Conservation (phyloP, 2,888 invertebrate species). For the Balanococcus diminutus region DNA sequence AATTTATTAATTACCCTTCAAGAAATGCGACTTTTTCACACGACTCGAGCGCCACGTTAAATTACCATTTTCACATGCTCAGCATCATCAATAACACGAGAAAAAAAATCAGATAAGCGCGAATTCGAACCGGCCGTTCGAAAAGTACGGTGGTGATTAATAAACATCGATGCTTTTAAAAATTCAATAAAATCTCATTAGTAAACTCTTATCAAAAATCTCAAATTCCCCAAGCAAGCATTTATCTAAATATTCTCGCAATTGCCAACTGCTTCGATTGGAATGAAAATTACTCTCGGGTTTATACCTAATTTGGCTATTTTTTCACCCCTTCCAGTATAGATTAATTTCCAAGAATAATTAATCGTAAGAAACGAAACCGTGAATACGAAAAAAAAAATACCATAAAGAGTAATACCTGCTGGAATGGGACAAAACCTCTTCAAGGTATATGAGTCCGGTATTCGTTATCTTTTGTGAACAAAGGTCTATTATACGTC, state of each 20-base stretch:
- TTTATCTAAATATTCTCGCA: not conserved
- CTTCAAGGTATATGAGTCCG: not conserved
- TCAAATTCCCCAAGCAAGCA: too few relatives aligned
- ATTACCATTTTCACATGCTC: constrained; percentile 15
- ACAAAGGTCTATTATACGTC: constrained; percentile 32
- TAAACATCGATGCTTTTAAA: constrained; percentile 8
- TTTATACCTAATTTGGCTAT: not conserved
- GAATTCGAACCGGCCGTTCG: not conserved
- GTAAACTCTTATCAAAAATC: not conserved
- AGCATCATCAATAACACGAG: not conserved
- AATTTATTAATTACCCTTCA: constrained; percentile 18
- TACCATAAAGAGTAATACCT: not conserved
- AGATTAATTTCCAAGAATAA: not conserved
- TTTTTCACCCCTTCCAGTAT: not conserved
- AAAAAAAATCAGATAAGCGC: constrained; percentile 15
- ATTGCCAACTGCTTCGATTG: not conserved
- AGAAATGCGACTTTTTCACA: constrained; percentile 24
- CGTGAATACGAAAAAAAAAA: not conserved
- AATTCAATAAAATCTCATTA: constrained; percentile 27
- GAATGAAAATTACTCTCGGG: not conserved
- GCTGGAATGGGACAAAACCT: not conserved
- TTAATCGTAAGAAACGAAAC: not conserved
- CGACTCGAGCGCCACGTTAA: constrained; percentile 23
- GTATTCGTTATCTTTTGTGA: constrained; percentile 40
- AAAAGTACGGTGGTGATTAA: not conserved